Evolutionary conservation across 2,888 invertebrate species (phyloP).

Genomic region (Cabera pusaria): DNA sequence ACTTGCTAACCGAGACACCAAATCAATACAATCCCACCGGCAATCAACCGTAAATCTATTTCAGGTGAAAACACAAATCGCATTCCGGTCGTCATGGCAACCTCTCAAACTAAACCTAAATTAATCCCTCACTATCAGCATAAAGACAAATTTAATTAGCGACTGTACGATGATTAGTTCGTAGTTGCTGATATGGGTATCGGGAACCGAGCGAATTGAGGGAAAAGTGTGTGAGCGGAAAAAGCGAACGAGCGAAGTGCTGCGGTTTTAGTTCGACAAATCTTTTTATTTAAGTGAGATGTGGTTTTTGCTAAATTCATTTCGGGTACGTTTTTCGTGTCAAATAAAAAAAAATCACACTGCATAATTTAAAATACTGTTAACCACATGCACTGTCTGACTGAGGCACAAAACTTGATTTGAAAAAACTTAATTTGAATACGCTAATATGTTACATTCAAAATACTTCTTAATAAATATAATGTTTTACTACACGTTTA

Average conservation of each 20-base stretch:
- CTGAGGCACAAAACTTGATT: too few species aligned
- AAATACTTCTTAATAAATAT: too few species aligned
- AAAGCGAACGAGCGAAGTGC: neutral
- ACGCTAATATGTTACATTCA: neutral
- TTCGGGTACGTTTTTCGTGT: too few species aligned
- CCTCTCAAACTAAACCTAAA: conserved; percentile 32
- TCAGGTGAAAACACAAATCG: conserved; percentile 20
- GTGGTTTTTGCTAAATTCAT: too few species aligned
- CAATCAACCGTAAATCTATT: conserved; percentile 1
- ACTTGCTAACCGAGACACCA: too few species aligned
- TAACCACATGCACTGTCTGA: too few species aligned
- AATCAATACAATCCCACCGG: neutral
- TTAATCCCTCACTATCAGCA: conserved; percentile 53
- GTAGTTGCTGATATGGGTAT: conserved; percentile 7
- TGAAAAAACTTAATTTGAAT: neutral
- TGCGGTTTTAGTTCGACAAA: too few species aligned
- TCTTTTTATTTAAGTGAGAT: too few species aligned
- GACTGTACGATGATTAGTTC: conserved; percentile 37
- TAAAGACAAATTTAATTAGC: conserved; percentile 66
- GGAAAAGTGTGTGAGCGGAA: too few species aligned
- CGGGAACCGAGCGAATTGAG: neutral
- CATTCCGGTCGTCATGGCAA: conserved; percentile 19
- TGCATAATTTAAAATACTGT: too few species aligned
- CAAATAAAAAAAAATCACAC: too few species aligned
- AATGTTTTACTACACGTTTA: too few species aligned